Evolutionary conservation across 2,888 invertebrate species (phyloP), one percentile per base, ranked within the genome.

Genomic region (Dryococelus australis): DNA sequence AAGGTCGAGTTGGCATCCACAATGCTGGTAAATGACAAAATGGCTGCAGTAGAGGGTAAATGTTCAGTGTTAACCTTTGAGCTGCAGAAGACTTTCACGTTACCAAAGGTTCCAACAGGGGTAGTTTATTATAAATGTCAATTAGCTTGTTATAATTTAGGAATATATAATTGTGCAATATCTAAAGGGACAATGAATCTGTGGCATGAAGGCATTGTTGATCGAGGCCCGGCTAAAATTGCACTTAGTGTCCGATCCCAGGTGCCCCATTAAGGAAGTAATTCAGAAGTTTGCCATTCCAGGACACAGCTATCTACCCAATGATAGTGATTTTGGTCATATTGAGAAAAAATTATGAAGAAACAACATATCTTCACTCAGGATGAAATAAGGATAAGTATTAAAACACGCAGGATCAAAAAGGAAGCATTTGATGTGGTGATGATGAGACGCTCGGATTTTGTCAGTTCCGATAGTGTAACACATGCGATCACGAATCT

Each of bases 101-200:
- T 83, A 28, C 83, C 83, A 43, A 83, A 83, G 43, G 83, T 83
- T 83, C 83, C 83, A 35, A 83, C 83, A 27, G 83, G 83, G 43
- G 83, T 83, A 35, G 83, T 83, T 13, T 83, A 28, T 83, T 83
- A 83, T 24, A 83, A 83, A 83, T 16, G 65, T 65, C 83, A 83
- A 83, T 83, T 83, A 24, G 28, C 83, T 16, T 35, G 35, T 43
- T 83, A 83, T 43, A 83, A 27, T 43, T 43, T 83, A 83, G 83
- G 83, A 35, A 43, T 83, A 65, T 27, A 83, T 28, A 43, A 83
- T 27, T 83, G 83, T 83, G 83, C 27, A 13, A 83, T 27, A 83
- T 83, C 83, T 0, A 83, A 83, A 43, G 83, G 83, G 35, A 83
- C 83, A 28, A 83, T 83, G 83, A 26, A 83, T 83, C 43, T 83